phyloP scores from a whole-genome alignment of 2,888 invertebrate genomes.

The Anoncus sp. region DNA sequence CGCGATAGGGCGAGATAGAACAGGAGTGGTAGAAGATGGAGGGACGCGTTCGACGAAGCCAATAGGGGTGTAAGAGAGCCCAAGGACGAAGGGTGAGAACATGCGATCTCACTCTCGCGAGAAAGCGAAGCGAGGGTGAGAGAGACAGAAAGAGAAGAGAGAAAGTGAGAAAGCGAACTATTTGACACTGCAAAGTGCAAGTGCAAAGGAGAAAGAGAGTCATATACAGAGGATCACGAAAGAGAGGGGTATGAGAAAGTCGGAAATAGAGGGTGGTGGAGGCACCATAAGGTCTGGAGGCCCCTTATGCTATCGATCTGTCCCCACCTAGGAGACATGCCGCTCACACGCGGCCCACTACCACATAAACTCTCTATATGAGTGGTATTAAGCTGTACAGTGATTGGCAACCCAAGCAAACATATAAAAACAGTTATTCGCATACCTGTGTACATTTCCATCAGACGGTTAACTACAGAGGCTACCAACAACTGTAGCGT shows the following conservation, averaged over 20 bases:
- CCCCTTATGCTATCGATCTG: slow-evolving; percentile 80
- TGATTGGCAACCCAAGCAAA: slow-evolving; percentile 9
- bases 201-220: slow-evolving; percentile 53
- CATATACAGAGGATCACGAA: slow-evolving; percentile 38
- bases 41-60: slow-evolving; percentile 57
- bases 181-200: slow-evolving; percentile 46
- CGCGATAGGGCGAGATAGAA: slow-evolving; percentile 55
- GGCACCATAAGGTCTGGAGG: slow-evolving; percentile 80
- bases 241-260: slow-evolving; percentile 61
- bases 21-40: slow-evolving; percentile 65
- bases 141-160: slow-evolving; percentile 47
- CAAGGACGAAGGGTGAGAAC: slow-evolving; percentile 42
- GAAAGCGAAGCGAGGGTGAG: slow-evolving; percentile 26
- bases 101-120: slow-evolving; percentile 14
- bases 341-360: slow-evolving; percentile 59
- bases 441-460: neutral
- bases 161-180: slow-evolving; percentile 41
- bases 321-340: slow-evolving; percentile 72
- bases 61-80: slow-evolving; percentile 58
- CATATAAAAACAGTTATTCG: neutral
- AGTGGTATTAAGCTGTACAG: neutral
- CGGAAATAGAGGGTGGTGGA: slow-evolving; percentile 71
- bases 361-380: slow-evolving; percentile 33
- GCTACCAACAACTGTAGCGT: neutral
- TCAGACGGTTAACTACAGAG: neutral